Evolutionary conservation across 2,797 vertebrate species (phyloP).

Genomic region (Hipposideros larvatus): DNA sequence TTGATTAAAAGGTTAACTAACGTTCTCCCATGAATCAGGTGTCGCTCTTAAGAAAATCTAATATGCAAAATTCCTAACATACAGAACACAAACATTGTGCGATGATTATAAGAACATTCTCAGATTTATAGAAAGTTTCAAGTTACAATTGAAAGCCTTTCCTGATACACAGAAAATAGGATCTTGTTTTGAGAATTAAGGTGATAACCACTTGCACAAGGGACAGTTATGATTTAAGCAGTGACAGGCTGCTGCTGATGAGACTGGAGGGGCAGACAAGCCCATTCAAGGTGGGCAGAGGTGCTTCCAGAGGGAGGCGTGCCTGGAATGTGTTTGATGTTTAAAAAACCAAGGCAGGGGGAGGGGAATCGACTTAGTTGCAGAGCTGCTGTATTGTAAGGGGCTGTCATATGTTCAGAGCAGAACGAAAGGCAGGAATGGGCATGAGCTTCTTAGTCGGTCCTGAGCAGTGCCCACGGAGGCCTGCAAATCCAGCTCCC

Average conservation of each 20-base stretch:
- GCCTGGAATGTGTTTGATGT: background rate
- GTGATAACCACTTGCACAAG: background rate
- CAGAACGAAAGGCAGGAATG: background rate
- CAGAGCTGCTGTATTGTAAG: background rate
- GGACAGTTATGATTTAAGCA: background rate
- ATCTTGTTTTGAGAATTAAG: constrained; percentile 51
- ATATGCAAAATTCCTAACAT: background rate
- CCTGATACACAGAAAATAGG: background rate
- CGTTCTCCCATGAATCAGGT: constrained; percentile 13
- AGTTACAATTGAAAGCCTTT: background rate
- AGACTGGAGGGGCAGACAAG: background rate
- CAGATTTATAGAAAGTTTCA: background rate
- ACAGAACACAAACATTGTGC: constrained; percentile 21
- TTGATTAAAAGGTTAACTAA: constrained; percentile 51
- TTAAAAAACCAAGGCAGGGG: background rate
- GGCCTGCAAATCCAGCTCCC: background rate
- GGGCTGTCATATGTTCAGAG: background rate
- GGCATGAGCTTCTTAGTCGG: too few relatives aligned
- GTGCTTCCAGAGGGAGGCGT: background rate
- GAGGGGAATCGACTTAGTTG: background rate
- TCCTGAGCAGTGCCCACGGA: background rate
- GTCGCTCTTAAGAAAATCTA: background rate
- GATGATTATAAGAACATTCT: constrained; percentile 6
- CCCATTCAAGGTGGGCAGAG: background rate
- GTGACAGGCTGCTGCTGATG: background rate